phyloP scores from a whole-genome alignment of 1,140 invertebrate species.

The Oedothorax gibbosus region DNA sequence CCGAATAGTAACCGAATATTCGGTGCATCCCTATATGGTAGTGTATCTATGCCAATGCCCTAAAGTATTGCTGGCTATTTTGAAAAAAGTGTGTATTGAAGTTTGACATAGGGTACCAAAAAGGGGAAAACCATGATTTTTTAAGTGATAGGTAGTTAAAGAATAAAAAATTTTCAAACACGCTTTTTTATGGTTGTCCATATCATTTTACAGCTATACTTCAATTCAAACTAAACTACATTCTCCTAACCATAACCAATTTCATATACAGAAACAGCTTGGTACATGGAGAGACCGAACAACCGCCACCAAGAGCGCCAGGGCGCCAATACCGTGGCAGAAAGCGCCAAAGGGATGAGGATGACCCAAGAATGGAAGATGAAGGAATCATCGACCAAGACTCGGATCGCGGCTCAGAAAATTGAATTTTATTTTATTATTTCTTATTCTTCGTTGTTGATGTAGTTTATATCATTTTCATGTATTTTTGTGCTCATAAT shows the following conservation, averaged over 20 bases:
- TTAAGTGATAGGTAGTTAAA: no score
- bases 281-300: slow-evolving; percentile 87
- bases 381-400: slow-evolving; percentile 63
- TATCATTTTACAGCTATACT: slow-evolving; percentile 78
- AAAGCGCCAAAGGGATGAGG: slow-evolving; percentile 59
- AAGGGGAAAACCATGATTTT: no score
- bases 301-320: slow-evolving; percentile 73
- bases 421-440: slow-evolving; percentile 25
- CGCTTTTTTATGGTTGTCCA: slow-evolving; percentile 71
- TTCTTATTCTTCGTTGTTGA: not conserved
- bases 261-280: slow-evolving; percentile 84
- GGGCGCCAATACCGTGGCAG: slow-evolving; percentile 63
- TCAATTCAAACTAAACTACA: no score
- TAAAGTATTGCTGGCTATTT: no score
- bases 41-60: no score
- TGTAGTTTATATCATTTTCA: not conserved
- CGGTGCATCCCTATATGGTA: no score
- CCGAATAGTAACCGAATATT: no score
- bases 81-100: no score
- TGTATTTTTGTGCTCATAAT: not conserved
- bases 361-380: slow-evolving; percentile 61
- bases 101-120: no score
- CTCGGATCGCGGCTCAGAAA: slow-evolving; percentile 67
- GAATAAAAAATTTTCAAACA: no score
- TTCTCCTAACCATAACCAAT: no score